Conservation (phyloP, 2,888 invertebrate species). For the Magallana nippona region DNA sequence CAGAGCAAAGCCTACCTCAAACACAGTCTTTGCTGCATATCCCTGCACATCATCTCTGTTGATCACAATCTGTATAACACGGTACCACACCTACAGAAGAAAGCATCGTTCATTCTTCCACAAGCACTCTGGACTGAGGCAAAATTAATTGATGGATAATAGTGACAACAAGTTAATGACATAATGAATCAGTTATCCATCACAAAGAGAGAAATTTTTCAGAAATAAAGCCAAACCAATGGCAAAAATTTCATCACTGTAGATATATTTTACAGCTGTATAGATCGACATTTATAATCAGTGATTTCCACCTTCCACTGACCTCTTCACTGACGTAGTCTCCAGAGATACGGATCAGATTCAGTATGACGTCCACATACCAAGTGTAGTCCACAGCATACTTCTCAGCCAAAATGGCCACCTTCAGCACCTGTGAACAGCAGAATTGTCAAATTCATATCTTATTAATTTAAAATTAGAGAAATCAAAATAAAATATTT, state of each 20-base stretch:
- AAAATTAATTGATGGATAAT: too few species aligned
- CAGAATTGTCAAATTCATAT: not conserved
- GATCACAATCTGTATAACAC: conserved; percentile 99
- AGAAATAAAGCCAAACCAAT: too few species aligned
- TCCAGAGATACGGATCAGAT: conserved; percentile 99
- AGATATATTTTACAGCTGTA: too few species aligned
- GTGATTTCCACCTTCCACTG: conserved; percentile 41
- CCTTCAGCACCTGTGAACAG: conserved; percentile 88
- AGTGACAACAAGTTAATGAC: too few species aligned
- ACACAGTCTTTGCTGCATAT: conserved; percentile 99
- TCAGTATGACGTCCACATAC: conserved; percentile 97
- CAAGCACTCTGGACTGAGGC: too few species aligned
- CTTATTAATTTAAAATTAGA: not conserved
- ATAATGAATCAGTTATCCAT: too few species aligned
- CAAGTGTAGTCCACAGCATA: conserved; percentile 99
- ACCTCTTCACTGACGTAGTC: conserved; percentile 99
- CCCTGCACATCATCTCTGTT: conserved; percentile 99
- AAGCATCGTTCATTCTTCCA: not conserved
- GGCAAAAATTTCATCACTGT: too few species aligned
- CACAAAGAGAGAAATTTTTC: too few species aligned
- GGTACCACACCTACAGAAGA: conserved; percentile 89
- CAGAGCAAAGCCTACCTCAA: conserved; percentile 85
- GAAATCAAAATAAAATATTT: not conserved
- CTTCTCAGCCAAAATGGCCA: conserved; percentile 99
- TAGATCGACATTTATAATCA: too few species aligned